Percentiles rank a stretch among this genome's conserved stretches.
Evolutionary conservation across 2,888 invertebrate genomes (phyloP).

Genomic region (Mythimna lalbum): DNA sequence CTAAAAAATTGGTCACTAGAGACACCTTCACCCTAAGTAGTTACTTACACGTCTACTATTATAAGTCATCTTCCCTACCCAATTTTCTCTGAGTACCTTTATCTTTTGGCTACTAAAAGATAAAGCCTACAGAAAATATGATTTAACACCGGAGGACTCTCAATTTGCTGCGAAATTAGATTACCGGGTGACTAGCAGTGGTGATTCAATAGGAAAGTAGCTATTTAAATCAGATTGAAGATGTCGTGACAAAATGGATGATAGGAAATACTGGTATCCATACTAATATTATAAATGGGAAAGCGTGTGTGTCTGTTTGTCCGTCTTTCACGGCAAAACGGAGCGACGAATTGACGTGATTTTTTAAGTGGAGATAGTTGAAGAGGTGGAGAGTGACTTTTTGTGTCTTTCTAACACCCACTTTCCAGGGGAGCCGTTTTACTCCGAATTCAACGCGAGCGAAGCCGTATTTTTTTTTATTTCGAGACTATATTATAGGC

Average conservation of each 20-base stretch:
- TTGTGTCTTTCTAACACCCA: no score
- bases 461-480: no score
- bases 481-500: no score
- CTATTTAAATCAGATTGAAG: constrained; percentile 37
- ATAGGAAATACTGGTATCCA: no score
- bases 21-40: not conserved
- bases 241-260: constrained; percentile 14
- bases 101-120: constrained; percentile 30
- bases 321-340: no score
- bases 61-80: constrained; percentile 23
- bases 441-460: no score
- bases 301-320: no score
- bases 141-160: constrained; percentile 54
- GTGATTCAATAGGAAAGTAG: constrained; percentile 52
- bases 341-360: no score
- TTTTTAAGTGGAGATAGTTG: no score
- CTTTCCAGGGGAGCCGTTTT: no score
- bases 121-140: constrained; percentile 52
- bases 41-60: not conserved
- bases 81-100: constrained; percentile 55
- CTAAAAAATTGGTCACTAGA: not conserved
- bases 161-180: constrained; percentile 55
- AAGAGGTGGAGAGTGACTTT: no score
- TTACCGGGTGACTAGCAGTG: constrained; percentile 50
- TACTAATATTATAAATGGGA: no score